A percentile compares a stretch with the other conserved stretches of the same genome.
These are phyloP conservation scores for Polydesmus complanatus DNA, from an alignment of 2,888 invertebrate genomes.

Conservation along the genomic window DNA sequence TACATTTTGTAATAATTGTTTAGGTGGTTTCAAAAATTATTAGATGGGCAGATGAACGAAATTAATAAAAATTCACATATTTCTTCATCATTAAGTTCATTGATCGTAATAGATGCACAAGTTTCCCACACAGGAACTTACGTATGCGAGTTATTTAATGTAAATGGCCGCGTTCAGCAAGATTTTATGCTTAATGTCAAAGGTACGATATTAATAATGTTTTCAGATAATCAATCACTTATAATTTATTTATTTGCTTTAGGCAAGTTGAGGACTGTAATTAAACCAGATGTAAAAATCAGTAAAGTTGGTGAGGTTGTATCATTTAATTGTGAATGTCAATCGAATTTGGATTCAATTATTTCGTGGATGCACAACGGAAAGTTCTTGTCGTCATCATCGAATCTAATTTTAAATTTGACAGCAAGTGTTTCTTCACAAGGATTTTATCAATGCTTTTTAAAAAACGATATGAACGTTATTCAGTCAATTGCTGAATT, in stretches of 20 bases:
- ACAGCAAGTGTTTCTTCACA: slow-evolving; percentile 11
- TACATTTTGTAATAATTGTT: too few species aligned
- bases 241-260: neutral
- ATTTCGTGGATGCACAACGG: slow-evolving; percentile 4
- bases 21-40: neutral
- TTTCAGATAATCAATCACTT: neutral
- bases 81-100: neutral
- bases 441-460: slow-evolving; percentile 32
- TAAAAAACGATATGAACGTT: slow-evolving; percentile 26
- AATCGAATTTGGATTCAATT: neutral
- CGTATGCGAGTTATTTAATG: neutral
- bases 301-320: neutral
- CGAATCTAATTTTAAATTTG: neutral
- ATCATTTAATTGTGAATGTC: neutral
- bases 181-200: neutral
- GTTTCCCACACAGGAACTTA: neutral
- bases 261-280: neutral
- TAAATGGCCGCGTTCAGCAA: neutral
- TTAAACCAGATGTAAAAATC: neutral
- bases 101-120: neutral
- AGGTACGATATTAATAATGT: neutral
- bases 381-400: neutral
- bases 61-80: neutral
- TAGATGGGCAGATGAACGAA: neutral
- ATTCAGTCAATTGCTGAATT: slow-evolving; percentile 53